Evolutionary conservation across 2,888 invertebrate species (phyloP), one percentile per base, ranked within the genome.

Genomic region (Mellilla xanthometata): DNA sequence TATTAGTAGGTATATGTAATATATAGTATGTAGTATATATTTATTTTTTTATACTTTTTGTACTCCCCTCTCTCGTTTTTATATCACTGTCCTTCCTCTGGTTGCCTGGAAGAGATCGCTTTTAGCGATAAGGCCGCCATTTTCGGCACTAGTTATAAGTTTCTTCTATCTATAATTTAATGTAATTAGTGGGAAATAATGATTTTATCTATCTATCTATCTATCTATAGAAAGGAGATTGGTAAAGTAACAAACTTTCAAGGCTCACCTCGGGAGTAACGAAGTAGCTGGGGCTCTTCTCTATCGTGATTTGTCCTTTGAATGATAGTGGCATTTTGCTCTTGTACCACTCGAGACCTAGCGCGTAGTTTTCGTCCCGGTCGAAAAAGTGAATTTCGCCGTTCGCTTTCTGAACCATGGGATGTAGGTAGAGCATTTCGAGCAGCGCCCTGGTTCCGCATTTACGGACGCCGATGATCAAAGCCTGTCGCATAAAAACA

Each of bases 321-420:
- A 95, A 96, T 1, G 98, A 97, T 68, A 95, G 94, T 7, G 98
- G 98, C 98, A 99, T 98, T 77, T 96, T 96, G 72, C 94, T 94
- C 49, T 96, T 90, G 82, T 99, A 99, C 99, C 99, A 99, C 51
- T 98, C 97, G 48, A 98, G 90, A 0, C 99, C 99, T 55, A 94
- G 92, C 39, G 93, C 93, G 80, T 98, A 99, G 79, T 97, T 97
- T 66, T 96, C 96, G 71, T 96, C 96, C 39, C 97, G 93, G 86
- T 99, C 98, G 83, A 99, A 99, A 90, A 98, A 99, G 82, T 99
- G 99, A 23, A 98, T 96, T 86, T 99, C 99, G 12, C 97, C 96
- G 9, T 96, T 95, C 1, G 98, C 97, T 72, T 96, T 97, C 77
- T 96, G 96, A 44, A 98, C 95, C 89, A 94, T 93, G 8, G 96